Percentiles rank a stretch among this genome's conserved stretches.
Conservation (phyloP, 2,888 invertebrate genomes). For the Abrostola triplasia region DNA sequence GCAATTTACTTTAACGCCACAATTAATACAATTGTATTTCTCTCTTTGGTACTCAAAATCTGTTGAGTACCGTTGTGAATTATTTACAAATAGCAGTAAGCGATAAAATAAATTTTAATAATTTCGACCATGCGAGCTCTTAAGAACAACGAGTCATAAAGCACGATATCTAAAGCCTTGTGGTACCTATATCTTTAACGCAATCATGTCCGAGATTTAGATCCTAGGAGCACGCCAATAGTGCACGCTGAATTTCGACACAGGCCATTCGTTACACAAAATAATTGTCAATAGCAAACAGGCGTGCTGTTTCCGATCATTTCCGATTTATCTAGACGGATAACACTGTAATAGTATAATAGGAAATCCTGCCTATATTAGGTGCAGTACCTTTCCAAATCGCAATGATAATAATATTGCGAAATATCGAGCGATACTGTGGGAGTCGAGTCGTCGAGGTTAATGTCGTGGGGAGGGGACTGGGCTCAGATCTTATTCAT, state of each 20-base stretch:
- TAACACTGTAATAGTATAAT: constrained; percentile 72
- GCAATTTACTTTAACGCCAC: constrained; percentile 27
- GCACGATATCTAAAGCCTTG: constrained; percentile 52
- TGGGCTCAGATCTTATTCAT: constrained; percentile 33
- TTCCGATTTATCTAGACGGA: constrained; percentile 74
- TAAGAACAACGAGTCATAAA: constrained; percentile 36
- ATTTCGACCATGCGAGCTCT: constrained; percentile 54
- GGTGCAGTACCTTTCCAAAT: constrained; percentile 78
- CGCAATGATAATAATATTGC: constrained; percentile 79
- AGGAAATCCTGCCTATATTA: constrained; percentile 75
- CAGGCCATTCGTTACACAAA: constrained; percentile 72
- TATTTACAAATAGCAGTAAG: constrained; percentile 47
- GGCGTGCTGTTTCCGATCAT: constrained; percentile 73
- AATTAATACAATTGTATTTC: constrained; percentile 57
- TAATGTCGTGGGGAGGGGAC: constrained; percentile 48
- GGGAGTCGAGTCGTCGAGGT: constrained; percentile 58
- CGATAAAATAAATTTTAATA: constrained; percentile 50
- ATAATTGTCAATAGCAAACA: constrained; percentile 78
- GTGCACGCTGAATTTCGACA: constrained; percentile 69
- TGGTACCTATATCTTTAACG: constrained; percentile 62
- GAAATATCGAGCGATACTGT: constrained; percentile 66
- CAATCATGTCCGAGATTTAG: constrained; percentile 71
- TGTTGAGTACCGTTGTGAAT: constrained; percentile 57
- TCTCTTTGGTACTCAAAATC: constrained; percentile 51
- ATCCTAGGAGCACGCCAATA: constrained; percentile 66